Evolutionary conservation across 92 coral and sea anemone genomes (phyloP).

Genomic region (Porites divaricata): DNA sequence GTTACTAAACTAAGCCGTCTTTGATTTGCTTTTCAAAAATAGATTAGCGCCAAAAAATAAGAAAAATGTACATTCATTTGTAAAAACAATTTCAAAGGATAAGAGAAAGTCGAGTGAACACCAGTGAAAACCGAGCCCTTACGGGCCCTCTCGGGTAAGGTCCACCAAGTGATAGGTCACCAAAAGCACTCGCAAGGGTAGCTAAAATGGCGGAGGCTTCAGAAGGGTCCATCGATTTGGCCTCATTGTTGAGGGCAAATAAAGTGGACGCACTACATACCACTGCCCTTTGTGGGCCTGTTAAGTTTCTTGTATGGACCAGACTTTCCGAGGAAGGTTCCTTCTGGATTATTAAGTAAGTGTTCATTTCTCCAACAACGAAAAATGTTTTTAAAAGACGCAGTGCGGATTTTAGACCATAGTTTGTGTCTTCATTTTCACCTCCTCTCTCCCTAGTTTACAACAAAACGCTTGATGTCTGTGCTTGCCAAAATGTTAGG

Average conservation of each 20-base stretch:
- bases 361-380: neutral
- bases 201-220: slow-evolving; percentile 83
- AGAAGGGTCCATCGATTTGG: slow-evolving; percentile 67
- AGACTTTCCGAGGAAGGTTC: slow-evolving; percentile 71
- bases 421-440: too few relatives aligned
- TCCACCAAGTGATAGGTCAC: slow-evolving; percentile 31
- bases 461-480: too few relatives aligned
- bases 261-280: slow-evolving; percentile 75
- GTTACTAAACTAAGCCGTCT: too few relatives aligned
- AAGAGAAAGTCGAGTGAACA: too few relatives aligned
- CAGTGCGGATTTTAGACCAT: too few relatives aligned
- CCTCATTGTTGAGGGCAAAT: slow-evolving; percentile 64
- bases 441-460: too few relatives aligned
- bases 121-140: slow-evolving; percentile 7
- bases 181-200: neutral
- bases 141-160: slow-evolving; percentile 41
- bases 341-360: slow-evolving; percentile 84
- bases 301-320: slow-evolving; percentile 82
- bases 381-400: too few relatives aligned
- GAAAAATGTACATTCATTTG: too few relatives aligned
- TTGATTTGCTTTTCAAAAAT: too few relatives aligned
- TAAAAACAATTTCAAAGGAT: too few relatives aligned
- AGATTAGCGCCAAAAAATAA: too few relatives aligned
- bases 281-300: slow-evolving; percentile 64
- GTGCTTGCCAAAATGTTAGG: too few relatives aligned